Conservation (phyloP, 2,888 invertebrate species). For the Orthosia gothica region DNA sequence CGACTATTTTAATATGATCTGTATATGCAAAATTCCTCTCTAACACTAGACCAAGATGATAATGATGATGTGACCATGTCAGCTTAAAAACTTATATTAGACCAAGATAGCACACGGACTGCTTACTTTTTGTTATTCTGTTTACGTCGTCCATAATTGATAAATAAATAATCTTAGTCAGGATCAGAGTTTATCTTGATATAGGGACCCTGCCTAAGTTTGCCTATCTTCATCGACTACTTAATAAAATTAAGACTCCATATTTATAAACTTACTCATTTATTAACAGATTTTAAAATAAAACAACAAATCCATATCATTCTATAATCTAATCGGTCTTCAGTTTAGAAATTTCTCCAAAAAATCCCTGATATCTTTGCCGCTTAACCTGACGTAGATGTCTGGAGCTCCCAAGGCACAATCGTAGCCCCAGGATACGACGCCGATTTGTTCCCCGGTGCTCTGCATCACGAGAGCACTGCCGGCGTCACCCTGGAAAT, state of each 20-base stretch:
- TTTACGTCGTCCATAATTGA: too few relatives aligned
- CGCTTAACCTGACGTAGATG: slow-evolving; percentile 74
- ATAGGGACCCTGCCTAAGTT: too few relatives aligned
- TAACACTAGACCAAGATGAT: too few relatives aligned
- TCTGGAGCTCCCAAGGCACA: slow-evolving; percentile 81
- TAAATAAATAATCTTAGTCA: too few relatives aligned
- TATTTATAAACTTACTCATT: slow-evolving; percentile 8
- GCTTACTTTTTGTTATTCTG: too few relatives aligned
- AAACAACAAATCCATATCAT: slow-evolving; percentile 5
- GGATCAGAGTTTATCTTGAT: background rate
- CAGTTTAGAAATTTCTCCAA: slow-evolving; percentile 3
- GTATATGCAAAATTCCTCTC: too few relatives aligned
- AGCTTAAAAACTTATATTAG: too few relatives aligned
- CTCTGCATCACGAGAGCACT: slow-evolving; percentile 72
- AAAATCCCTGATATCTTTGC: slow-evolving; percentile 57
- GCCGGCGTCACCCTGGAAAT: slow-evolving; percentile 80
- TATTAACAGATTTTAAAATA: slow-evolving; percentile 24
- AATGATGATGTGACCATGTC: too few relatives aligned
- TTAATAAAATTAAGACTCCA: background rate
- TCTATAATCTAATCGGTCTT: slow-evolving; percentile 13
- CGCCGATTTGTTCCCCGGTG: slow-evolving; percentile 69
- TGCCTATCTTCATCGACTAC: too few relatives aligned
- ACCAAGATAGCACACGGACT: too few relatives aligned
- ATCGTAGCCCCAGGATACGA: slow-evolving; percentile 82
- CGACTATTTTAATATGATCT: too few relatives aligned